Conservation (phyloP, 2,888 invertebrate species). For the Calameuta filiformis region DNA sequence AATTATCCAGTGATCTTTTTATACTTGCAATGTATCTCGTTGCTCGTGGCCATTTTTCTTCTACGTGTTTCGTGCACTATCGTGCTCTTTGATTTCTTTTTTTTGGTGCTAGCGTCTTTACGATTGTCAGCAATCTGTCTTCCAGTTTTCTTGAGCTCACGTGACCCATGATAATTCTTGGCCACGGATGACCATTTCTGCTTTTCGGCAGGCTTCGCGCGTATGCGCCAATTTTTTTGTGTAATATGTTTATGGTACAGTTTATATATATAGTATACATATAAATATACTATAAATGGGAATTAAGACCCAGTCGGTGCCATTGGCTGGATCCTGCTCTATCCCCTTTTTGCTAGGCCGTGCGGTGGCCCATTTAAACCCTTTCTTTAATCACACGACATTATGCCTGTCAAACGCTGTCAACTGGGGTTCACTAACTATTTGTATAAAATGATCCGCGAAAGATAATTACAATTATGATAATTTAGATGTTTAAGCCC, state of each 20-base stretch:
- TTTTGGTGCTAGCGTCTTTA: conserved; percentile 3
- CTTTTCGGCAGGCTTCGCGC: not conserved
- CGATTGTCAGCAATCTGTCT: conserved; percentile 1
- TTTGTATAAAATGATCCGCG: conserved; percentile 41
- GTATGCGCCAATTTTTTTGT: not conserved
- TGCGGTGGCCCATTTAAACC: not conserved
- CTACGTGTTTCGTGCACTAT: not conserved
- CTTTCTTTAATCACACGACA: not conserved
- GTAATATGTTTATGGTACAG: not conserved
- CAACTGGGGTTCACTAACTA: conserved; percentile 20
- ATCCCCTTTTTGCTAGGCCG: not conserved
- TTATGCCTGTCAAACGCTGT: not conserved
- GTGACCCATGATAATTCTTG: not conserved
- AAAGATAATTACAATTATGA: conserved; percentile 24
- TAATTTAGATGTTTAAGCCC: conserved; percentile 30
- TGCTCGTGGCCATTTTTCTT: conserved; percentile 2
- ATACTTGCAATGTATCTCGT: not conserved
- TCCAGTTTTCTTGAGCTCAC: conserved; percentile 1
- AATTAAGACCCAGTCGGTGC: not conserved
- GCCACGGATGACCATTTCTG: not conserved
- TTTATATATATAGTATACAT: not conserved
- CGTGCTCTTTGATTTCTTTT: not conserved
- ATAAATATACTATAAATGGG: not conserved
- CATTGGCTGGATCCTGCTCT: not conserved
- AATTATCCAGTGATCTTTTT: not conserved